Evolutionary conservation across 2,888 invertebrate genomes (phyloP), one percentile per base, ranked within the genome.

Genomic region (Pogonocherus hispidulus): DNA sequence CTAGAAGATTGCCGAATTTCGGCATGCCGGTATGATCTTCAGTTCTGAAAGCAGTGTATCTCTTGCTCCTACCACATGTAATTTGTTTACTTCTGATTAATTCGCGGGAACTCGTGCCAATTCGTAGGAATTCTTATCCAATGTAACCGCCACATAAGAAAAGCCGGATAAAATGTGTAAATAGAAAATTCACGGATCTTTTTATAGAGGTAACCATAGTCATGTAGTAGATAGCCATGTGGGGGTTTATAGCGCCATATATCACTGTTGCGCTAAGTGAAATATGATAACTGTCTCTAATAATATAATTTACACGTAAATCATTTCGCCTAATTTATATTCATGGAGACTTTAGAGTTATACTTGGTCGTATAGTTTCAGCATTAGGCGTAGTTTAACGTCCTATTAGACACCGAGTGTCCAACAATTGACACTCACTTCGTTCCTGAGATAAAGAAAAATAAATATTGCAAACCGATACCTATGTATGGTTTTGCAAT

Each of bases 231-330:
- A 41, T 41, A 41, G 14, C 14, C n/a, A 5, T n/a, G 41, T 41
- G 41, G 41, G 3, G n/a, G 41, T 41, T 41, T 41, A 41, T 41
- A 41, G 41, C 16, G n/a, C 16, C 41, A 41, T 41, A 41, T 41
- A 41, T 41, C 41, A 41, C 11, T n/a, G 41, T 16, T 1, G 11
- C 14, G 16, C 41, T 41, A 41, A 41, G 41, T 41, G 41, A 41
- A 41, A 41, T 41, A 41, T 16, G 41, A 41, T 41, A 41, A 41
- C 41, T 41, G 41, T n/a, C n/a, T 41, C 16, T n/a, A 41, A 41
- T 41, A 41, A 41, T 41, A 16, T 16, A 41, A 41, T 41, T 41
- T 41, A 41, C 41, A 41, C 41, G 41, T 41, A 41, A 41, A 41
- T 41, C 41, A 41, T 41, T 16, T 41, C 41, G 14, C 16, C 16